Percentiles rank a stretch among this genome's conserved stretches.
Evolutionary conservation across 2,888 invertebrate species (phyloP).

Genomic region (Boloria euphrosyne): DNA sequence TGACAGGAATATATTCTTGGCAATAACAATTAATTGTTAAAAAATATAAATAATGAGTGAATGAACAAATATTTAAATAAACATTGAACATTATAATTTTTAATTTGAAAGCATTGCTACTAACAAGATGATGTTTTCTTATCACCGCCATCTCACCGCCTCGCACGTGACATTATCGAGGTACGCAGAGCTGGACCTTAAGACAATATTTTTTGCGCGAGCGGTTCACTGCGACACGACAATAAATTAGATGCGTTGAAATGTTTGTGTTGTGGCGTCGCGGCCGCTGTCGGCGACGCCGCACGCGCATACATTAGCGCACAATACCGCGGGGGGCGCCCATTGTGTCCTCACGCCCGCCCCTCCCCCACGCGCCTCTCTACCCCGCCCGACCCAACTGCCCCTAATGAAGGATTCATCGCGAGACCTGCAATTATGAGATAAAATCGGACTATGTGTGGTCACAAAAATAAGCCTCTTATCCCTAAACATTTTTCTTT

Average conservation of each 20-base stretch:
- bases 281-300: conserved; percentile 64
- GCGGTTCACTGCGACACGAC: conserved; percentile 63
- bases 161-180: conserved; percentile 29
- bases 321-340: conserved; percentile 70
- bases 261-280: conserved; percentile 76
- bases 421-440: conserved; percentile 72
- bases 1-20: too few relatives aligned
- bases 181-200: conserved; percentile 56
- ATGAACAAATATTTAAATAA: too few relatives aligned
- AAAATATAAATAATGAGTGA: too few relatives aligned
- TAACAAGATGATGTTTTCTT: conserved; percentile 7
- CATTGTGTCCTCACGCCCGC: conserved; percentile 66
- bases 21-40: too few relatives aligned
- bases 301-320: conserved; percentile 75
- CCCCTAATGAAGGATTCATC: conserved; percentile 72
- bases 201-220: conserved; percentile 72
- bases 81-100: too few relatives aligned
- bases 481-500: conserved; percentile 33
- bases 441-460: conserved; percentile 65
- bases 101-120: neutral
- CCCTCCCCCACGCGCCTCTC: conserved; percentile 49
- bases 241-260: conserved; percentile 80
- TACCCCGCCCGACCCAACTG: conserved; percentile 47
- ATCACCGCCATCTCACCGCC: conserved; percentile 20
- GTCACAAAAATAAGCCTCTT: conserved; percentile 46